Evolutionary conservation across 2,797 vertebrate genomes (phyloP).

Genomic region (Sarcophilus harrisii): DNA sequence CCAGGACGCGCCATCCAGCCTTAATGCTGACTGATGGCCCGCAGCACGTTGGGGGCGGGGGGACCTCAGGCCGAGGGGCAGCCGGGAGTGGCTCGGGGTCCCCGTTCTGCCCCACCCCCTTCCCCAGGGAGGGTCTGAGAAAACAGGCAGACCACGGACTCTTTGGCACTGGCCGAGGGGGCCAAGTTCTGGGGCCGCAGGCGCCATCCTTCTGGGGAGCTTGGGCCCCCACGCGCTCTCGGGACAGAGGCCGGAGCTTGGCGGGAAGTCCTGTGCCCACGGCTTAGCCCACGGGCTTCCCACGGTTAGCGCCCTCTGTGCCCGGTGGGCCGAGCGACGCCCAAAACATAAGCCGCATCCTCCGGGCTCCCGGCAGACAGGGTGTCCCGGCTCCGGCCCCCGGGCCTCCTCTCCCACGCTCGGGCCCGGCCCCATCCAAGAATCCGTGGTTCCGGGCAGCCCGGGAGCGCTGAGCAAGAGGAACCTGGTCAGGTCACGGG

Average conservation of each 20-base stretch:
- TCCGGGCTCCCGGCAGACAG: background rate
- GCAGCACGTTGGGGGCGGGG: background rate
- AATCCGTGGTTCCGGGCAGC: background rate
- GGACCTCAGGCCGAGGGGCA: background rate
- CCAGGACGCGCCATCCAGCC: background rate
- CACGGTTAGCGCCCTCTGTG: background rate
- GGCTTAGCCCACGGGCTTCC: no score
- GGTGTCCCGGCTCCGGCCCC: background rate
- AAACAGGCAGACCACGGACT: background rate
- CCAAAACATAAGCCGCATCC: no score
- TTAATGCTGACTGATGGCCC: background rate
- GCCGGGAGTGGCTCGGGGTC: background rate
- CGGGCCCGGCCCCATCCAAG: background rate
- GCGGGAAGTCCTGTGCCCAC: background rate
- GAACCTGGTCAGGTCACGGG: background rate
- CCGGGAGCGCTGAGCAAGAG: background rate
- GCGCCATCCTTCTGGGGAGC: background rate
- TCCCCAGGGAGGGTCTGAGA: background rate
- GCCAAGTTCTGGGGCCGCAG: background rate
- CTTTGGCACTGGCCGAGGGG: background rate
- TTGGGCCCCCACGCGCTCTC: no score
- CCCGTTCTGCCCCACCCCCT: no score
- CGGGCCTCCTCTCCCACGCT: accelerated
- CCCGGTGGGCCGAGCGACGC: background rate
- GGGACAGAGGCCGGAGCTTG: background rate